Evolutionary conservation across 2,888 invertebrate genomes (phyloP).

Genomic region (Anticlea derivata): DNA sequence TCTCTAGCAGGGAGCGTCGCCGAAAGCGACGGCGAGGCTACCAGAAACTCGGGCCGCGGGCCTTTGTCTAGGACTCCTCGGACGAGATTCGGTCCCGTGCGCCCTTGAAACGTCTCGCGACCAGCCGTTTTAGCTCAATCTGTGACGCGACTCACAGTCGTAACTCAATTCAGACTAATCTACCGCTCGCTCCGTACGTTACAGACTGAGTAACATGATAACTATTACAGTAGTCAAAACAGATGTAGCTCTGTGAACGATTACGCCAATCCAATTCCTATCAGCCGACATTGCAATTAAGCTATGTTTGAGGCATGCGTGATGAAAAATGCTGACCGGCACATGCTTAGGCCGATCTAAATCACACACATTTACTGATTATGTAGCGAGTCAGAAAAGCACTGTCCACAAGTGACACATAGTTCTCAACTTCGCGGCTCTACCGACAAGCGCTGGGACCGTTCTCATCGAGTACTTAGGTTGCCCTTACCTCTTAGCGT

Average conservation of each 20-base stretch:
- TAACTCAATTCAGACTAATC: conserved; percentile 95
- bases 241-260: conserved; percentile 1
- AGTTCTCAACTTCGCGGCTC: too few species aligned
- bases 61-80: conserved; percentile 77
- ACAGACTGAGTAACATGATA: conserved; percentile 57
- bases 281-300: too few species aligned
- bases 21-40: conserved; percentile 84
- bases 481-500: too few species aligned
- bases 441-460: too few species aligned
- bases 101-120: conserved; percentile 86
- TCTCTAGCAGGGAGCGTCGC: conserved; percentile 87
- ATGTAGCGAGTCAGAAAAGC: too few species aligned
- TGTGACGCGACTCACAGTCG: conserved; percentile 79
- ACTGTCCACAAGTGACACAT: too few species aligned
- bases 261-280: too few species aligned
- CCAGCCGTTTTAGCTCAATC: conserved; percentile 89
- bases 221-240: neutral
- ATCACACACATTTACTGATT: too few species aligned
- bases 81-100: conserved; percentile 72
- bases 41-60: conserved; percentile 85
- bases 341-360: too few species aligned
- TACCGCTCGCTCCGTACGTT: conserved; percentile 80
- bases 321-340: too few species aligned
- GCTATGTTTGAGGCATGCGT: too few species aligned
- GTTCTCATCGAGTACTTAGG: too few species aligned